Evolutionary conservation across 2,888 invertebrate genomes (phyloP), one percentile per base, ranked within the genome.

Genomic region (Spisula solida): DNA sequence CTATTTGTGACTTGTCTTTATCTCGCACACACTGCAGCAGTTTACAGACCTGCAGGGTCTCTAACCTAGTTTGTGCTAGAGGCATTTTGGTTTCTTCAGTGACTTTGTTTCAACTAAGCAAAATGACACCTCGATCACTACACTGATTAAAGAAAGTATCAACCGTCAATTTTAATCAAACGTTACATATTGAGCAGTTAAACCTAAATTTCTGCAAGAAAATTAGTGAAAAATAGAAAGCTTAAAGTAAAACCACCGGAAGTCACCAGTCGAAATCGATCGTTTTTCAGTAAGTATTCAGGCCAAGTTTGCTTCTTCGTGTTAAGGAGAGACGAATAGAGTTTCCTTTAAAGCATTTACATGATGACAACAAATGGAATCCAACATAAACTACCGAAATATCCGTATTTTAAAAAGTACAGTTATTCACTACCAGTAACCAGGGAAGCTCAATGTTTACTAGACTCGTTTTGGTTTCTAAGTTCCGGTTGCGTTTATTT

Each of bases 21-120:
- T 95, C 95, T 66, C 96, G 92, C n/a, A 96, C 96, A 94, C 96
- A 96, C 93, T 97, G 96, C 85, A 96, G 90, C 48, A 97, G 94
- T 92, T 96, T 96, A 93, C 96, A 96, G 55, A 96, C 95, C 92
- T 97, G 96, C 92, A 96, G 92, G 86, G 94, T 94, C 93, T 96
- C 96, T 80, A 97, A 92, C 34, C 96, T 94, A 47, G 95, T 95
- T 89, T 95, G 94, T 66, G 96, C 96, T n/a, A 96, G 93, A 29
- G 96, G 96, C 96, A 97, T 96, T 41, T 81, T 96, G 48, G 81
- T 56, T n/a, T 6, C 55, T 6, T 60, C 20, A 4, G 16, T 55
- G 16, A 81, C 20, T 16, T 16, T 18, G 25, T 16, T 75, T 34
- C 16, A 31, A 34, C 2, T 5, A 12, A 51, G 12, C n/a, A 34